A percentile compares a stretch with the other conserved stretches of the same genome.
Evolutionary conservation across 2,888 invertebrate genomes (phyloP).

Genomic region (Norana najaformis): DNA sequence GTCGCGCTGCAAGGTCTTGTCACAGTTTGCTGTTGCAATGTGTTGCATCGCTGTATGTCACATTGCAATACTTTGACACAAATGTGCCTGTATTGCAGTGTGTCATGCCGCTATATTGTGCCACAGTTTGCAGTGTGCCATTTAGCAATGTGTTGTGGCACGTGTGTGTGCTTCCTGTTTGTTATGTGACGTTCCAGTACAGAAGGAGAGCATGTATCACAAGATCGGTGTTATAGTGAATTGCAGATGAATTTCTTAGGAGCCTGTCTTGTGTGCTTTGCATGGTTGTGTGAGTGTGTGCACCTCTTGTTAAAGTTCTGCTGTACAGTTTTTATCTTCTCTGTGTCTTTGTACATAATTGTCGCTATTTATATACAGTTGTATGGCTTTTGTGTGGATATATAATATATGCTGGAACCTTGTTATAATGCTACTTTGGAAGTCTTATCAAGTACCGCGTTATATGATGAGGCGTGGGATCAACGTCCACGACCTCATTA

Average conservation of each 20-base stretch:
- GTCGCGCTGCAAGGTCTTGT: background rate
- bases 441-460: background rate
- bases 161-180: background rate
- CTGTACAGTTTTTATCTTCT: background rate
- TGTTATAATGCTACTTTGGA: background rate
- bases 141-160: conserved; percentile 5
- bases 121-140: background rate
- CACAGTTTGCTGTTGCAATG: background rate
- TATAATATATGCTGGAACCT: background rate
- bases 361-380: background rate
- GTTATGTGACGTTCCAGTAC: background rate
- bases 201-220: background rate
- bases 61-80: background rate
- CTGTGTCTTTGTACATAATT: background rate
- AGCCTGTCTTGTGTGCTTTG: background rate
- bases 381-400: background rate
- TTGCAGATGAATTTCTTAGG: background rate
- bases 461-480: background rate
- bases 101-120: conserved; percentile 5
- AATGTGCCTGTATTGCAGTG: background rate
- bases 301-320: background rate
- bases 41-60: no score
- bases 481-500: background rate
- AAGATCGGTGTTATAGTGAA: background rate
- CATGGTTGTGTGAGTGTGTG: background rate